Conservation (phyloP, 2,113 vertebrate species). For the Alosa alosa region DNA sequence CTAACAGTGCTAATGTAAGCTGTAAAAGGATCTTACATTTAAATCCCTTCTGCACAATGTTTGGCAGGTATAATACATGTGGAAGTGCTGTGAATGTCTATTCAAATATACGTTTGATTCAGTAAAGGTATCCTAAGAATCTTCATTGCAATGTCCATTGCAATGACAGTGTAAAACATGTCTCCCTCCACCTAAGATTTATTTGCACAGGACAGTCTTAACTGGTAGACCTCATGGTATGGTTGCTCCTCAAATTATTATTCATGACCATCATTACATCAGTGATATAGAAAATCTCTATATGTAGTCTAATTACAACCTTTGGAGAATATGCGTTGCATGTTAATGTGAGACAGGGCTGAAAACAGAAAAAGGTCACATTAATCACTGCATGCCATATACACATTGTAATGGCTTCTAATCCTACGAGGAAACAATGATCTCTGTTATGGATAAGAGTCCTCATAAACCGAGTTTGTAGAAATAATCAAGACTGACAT, state of each 20-base stretch:
- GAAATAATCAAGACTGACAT: not conserved
- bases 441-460: not conserved
- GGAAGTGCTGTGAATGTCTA: not conserved
- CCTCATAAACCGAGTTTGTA: not conserved
- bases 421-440: no score
- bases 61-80: not conserved
- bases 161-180: no score
- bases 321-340: not conserved
- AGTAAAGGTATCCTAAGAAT: no score
- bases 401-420: not conserved
- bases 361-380: not conserved
- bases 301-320: not conserved
- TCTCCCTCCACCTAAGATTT: no score
- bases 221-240: no score
- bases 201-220: no score
- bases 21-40: not conserved
- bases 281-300: not conserved
- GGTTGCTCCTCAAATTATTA: not conserved
- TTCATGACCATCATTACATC: not conserved
- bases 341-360: not conserved
- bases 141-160: no score
- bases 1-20: not conserved
- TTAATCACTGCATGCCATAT: not conserved
- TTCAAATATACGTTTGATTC: no score
- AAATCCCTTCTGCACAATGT: not conserved